Base-by-base conservation (phyloP, 2,797 vertebrate species). In the Geotrypetes seraphini region DNA sequence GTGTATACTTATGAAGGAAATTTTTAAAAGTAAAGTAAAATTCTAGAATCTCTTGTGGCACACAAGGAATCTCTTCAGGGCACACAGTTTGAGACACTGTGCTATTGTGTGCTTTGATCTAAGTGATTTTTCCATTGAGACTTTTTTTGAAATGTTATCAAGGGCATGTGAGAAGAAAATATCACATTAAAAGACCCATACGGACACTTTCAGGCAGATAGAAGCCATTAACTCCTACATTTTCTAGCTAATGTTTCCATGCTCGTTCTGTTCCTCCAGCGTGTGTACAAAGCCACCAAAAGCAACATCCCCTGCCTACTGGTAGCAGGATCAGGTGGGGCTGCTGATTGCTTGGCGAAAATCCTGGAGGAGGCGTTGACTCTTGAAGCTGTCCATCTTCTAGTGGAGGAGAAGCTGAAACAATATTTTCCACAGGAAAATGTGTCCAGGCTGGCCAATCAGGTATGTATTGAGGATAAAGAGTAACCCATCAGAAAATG, bases 281-380 rank as follows among this genome's bases (percentile, higher is more conserved):
- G 79, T 35, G 50, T 92, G 19, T 83, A 86, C 12, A 42, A 60
- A 0, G 90, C 90, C 14, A 74, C 87, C 19, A 63, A 47, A 36
- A 79, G 71, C 24, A 35, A 52, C 10, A 86, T 71, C 1, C 89
- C 89, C 18, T 92, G 88, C 71, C 51, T 92, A 34, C 60, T 91
- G 19, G 66, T 92, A 23, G 67, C 71, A 0, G 83, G 83, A 10
- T 86, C 89, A 1, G 89, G 89, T 26, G 78, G 76, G 1, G 84
- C 83, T 2, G 86, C 89, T 0, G 86, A 91, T 48, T 73, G 87
- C 29, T 63, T 91, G 59, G 59, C 69, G 1, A 84, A 86, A 46
- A 45, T 83, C 16, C 42, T 88, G 35, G 58, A 28, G 8, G 67
- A 73, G 9, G 61, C 70, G 14, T 56, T 76, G 7, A 47, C 61